Conservation (phyloP, 2,797 vertebrate genomes). For the Glossophaga mutica region DNA sequence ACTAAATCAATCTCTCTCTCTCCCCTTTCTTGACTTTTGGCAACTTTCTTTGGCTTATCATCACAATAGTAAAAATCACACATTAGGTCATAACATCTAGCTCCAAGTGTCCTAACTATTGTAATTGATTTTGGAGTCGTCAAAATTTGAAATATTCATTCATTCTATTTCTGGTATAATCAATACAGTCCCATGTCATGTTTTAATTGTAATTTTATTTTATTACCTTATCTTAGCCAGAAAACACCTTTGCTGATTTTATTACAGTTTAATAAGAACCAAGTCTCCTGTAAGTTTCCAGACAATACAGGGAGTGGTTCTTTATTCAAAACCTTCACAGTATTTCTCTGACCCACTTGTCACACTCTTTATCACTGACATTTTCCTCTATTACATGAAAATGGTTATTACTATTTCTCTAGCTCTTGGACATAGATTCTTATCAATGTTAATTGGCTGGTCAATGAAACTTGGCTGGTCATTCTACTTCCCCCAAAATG, state of each 20-base stretch:
- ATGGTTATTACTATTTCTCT: conserved; percentile 4
- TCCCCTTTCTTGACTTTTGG: neutral
- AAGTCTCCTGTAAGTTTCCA: neutral
- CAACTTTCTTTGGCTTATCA: neutral
- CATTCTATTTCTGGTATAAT: conserved; percentile 30
- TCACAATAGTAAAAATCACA: neutral
- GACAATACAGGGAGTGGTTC: neutral
- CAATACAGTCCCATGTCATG: conserved; percentile 1
- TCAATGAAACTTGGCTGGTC: neutral
- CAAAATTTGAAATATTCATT: conserved; percentile 32
- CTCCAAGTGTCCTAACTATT: neutral
- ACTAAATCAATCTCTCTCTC: neutral
- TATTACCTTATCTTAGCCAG: neutral
- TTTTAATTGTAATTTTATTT: conserved; percentile 16
- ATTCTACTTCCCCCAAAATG: conserved; percentile 24
- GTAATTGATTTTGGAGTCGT: neutral
- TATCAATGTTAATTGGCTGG: neutral
- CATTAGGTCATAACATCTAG: neutral
- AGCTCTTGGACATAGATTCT: neutral
- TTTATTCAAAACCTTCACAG: conserved; percentile 17
- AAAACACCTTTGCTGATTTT: neutral
- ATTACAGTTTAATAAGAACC: neutral
- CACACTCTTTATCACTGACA: conserved; percentile 14
- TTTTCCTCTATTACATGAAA: conserved; percentile 2
- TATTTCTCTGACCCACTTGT: conserved; percentile 6